These are phyloP conservation scores for Drosophila dunni DNA, from an alignment of 1,140 invertebrate species.

Conservation along the genomic window DNA sequence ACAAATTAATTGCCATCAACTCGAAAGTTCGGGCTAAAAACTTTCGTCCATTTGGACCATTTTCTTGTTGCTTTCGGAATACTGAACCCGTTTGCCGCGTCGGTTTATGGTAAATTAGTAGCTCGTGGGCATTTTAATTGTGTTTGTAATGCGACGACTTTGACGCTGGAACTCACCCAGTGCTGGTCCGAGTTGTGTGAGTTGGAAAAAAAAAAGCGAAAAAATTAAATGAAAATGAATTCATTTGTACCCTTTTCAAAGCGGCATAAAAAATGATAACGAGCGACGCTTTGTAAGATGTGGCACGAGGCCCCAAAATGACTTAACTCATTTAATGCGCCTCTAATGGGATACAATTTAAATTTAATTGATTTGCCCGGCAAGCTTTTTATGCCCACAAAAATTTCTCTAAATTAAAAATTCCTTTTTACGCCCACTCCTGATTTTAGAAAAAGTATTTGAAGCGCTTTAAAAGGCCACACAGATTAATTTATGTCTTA, in stretches of 20 bases:
- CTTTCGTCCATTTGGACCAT: conserved; percentile 13
- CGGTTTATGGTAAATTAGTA: conserved; percentile 78
- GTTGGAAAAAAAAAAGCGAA: conserved; percentile 77
- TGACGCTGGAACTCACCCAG: conserved; percentile 28
- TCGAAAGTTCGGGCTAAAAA: conserved; percentile 55
- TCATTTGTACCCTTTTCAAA: conserved; percentile 82
- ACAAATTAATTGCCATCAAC: conserved; percentile 82
- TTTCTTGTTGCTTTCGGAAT: conserved; percentile 28
- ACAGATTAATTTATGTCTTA: conserved; percentile 77
- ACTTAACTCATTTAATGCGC: conserved; percentile 82
- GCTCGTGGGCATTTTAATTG: conserved; percentile 83
- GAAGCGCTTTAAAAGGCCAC: conserved; percentile 59
- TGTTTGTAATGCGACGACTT: conserved; percentile 63
- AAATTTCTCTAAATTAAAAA: conserved; percentile 79
- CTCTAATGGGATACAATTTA: conserved; percentile 83
- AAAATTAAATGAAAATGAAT: conserved; percentile 80
- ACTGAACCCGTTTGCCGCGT: conserved; percentile 13
- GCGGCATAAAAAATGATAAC: conserved; percentile 68
- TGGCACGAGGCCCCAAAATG: conserved; percentile 59
- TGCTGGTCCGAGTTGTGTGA: conserved; percentile 64
- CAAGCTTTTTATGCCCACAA: conserved; percentile 75
- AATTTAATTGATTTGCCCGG: conserved; percentile 81
- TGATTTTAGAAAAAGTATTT: conserved; percentile 37
- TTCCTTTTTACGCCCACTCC: conserved; percentile 31
- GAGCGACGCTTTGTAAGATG: conserved; percentile 58